Percentiles rank a stretch among this genome's conserved stretches.
phyloP scores from a whole-genome alignment of 23 tunicate species.

The Ciona savignyi region DNA sequence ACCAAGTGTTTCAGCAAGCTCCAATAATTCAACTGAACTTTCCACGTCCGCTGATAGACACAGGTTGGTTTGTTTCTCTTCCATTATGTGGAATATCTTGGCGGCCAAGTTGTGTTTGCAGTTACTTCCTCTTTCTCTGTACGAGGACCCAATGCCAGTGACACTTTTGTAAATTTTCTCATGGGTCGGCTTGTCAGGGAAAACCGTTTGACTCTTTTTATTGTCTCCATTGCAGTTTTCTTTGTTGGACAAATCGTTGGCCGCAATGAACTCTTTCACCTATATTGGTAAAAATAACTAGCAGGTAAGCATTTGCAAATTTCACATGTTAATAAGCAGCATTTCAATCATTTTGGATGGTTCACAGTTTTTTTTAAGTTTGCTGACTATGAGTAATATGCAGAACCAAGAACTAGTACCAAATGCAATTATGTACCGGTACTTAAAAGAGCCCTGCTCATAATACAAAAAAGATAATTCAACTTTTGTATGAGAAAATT shows the following conservation, averaged over 20 bases:
- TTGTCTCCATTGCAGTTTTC: neutral
- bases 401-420: too few relatives aligned
- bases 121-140: slow-evolving; percentile 5
- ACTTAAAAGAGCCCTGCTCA: too few relatives aligned
- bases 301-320: too few relatives aligned
- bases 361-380: too few relatives aligned
- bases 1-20: slow-evolving; percentile 55
- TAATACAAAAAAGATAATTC: too few relatives aligned
- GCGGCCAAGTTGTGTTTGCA: slow-evolving; percentile 37
- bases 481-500: too few relatives aligned
- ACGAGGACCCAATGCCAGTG: neutral
- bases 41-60: slow-evolving; percentile 84
- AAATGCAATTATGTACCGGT: too few relatives aligned
- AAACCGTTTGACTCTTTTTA: neutral
- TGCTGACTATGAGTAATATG: too few relatives aligned
- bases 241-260: neutral
- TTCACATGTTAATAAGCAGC: too few relatives aligned
- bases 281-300: too few relatives aligned
- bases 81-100: slow-evolving; percentile 57
- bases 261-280: slow-evolving; percentile 14
- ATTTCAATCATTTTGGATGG: too few relatives aligned
- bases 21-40: slow-evolving; percentile 58
- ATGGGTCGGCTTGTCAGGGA: neutral
- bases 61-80: slow-evolving; percentile 54
- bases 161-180: neutral